Conservation (phyloP, 2,888 invertebrate species). For the Scotopteryx bipunctaria region DNA sequence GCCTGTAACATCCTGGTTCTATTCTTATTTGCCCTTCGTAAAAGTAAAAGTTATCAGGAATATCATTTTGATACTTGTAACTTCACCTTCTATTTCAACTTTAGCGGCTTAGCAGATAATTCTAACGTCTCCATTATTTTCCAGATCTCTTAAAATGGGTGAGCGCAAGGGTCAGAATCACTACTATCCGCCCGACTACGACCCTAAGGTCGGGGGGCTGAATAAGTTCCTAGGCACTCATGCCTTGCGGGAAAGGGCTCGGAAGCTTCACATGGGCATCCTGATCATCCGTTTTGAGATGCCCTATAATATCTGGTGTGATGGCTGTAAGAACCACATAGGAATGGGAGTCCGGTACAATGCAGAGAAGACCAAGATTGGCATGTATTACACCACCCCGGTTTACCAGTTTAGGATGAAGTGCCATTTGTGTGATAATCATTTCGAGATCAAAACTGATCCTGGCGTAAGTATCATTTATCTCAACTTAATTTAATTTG, state of each 20-base stretch:
- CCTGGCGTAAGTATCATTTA: constrained; percentile 89
- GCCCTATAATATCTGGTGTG: constrained; percentile 99
- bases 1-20: too few relatives aligned
- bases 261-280: constrained; percentile 97
- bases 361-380: constrained; percentile 95
- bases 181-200: constrained; percentile 99
- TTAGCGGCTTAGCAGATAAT: background rate
- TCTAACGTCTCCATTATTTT: background rate
- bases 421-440: constrained; percentile 98
- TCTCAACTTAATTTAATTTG: background rate
- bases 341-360: constrained; percentile 99
- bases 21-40: too few relatives aligned
- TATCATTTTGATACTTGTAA: too few relatives aligned
- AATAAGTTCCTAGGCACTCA: constrained; percentile 98
- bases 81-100: background rate
- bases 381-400: constrained; percentile 99
- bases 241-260: constrained; percentile 96
- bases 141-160: constrained; percentile 87
- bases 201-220: constrained; percentile 96
- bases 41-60: too few relatives aligned
- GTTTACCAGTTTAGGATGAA: constrained; percentile 99
- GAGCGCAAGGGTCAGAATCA: constrained; percentile 99
- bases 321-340: constrained; percentile 98
- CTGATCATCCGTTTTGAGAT: constrained; percentile 98
- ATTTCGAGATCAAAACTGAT: constrained; percentile 99